phyloP scores from a whole-genome alignment of 2,888 invertebrate genomes.

The Subacronicta megacephala region DNA sequence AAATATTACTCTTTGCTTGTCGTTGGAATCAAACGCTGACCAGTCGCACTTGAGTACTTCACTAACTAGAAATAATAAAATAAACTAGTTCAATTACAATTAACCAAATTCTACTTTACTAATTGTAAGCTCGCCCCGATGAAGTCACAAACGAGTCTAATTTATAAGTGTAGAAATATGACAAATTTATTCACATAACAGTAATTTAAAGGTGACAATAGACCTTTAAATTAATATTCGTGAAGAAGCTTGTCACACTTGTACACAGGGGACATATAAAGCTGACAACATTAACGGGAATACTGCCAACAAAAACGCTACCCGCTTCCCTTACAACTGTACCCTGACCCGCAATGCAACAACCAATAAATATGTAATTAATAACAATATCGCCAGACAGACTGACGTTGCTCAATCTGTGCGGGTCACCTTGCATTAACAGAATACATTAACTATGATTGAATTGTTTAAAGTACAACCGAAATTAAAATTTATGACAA shows the following conservation, averaged over 20 bases:
- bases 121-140: too few relatives aligned
- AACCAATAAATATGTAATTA: conserved; percentile 53
- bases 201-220: neutral
- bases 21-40: too few relatives aligned
- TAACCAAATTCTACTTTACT: too few relatives aligned
- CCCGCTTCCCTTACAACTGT: conserved; percentile 12
- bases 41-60: too few relatives aligned
- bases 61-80: too few relatives aligned
- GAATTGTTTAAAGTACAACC: neutral
- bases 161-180: neutral
- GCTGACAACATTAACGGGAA: neutral
- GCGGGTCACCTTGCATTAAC: conserved; percentile 43
- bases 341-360: conserved; percentile 5
- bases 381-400: conserved; percentile 43
- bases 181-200: neutral
- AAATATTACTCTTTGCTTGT: too few relatives aligned
- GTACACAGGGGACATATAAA: neutral
- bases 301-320: neutral
- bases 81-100: too few relatives aligned
- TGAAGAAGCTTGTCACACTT: neutral
- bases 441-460: conserved; percentile 19
- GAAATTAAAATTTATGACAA: conserved; percentile 34
- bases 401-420: conserved; percentile 43
- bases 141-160: neutral
- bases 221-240: too few relatives aligned